Percentiles rank a stretch among this genome's conserved stretches.
Evolutionary conservation across 2,888 invertebrate genomes (phyloP).

Genomic region (Nymphalis c-album): DNA sequence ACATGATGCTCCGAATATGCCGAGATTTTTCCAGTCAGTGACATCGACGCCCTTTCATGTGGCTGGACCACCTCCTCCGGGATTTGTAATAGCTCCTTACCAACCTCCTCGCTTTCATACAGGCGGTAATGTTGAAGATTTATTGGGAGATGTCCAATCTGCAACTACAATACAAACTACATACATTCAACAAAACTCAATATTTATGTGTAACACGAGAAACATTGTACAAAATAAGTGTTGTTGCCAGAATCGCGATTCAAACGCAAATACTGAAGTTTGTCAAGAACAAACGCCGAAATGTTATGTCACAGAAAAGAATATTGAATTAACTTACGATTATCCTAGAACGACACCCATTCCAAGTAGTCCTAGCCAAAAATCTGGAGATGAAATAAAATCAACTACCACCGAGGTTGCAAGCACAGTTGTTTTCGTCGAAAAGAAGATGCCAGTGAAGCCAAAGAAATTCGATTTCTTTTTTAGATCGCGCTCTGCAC

Average conservation of each 20-base stretch:
- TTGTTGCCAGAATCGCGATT: constrained; percentile 64
- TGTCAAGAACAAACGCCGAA: constrained; percentile 57
- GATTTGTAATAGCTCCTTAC: constrained; percentile 70
- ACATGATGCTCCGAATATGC: constrained; percentile 72
- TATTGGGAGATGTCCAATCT: constrained; percentile 85
- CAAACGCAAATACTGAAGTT: constrained; percentile 43
- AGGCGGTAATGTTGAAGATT: constrained; percentile 85
- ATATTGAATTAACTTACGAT: constrained; percentile 76
- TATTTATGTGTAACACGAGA: constrained; percentile 77
- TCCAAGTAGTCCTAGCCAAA: constrained; percentile 58
- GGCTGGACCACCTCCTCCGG: constrained; percentile 68
- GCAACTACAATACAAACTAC: constrained; percentile 68
- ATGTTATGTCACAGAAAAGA: constrained; percentile 76
- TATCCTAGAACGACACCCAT: constrained; percentile 73
- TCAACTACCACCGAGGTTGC: constrained; percentile 79
- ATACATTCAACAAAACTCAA: constrained; percentile 74
- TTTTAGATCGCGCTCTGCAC: constrained; percentile 77
- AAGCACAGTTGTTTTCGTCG: constrained; percentile 77
- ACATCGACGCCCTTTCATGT: constrained; percentile 69
- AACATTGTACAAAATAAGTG: constrained; percentile 69
- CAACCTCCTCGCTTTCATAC: constrained; percentile 74
- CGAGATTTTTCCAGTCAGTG: constrained; percentile 71
- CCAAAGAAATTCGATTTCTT: constrained; percentile 76
- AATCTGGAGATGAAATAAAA: constrained; percentile 58
- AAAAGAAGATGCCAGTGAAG: constrained; percentile 72